phyloP scores from a whole-genome alignment of 2,113 vertebrate species.

The Cephalopholis sonnerati region DNA sequence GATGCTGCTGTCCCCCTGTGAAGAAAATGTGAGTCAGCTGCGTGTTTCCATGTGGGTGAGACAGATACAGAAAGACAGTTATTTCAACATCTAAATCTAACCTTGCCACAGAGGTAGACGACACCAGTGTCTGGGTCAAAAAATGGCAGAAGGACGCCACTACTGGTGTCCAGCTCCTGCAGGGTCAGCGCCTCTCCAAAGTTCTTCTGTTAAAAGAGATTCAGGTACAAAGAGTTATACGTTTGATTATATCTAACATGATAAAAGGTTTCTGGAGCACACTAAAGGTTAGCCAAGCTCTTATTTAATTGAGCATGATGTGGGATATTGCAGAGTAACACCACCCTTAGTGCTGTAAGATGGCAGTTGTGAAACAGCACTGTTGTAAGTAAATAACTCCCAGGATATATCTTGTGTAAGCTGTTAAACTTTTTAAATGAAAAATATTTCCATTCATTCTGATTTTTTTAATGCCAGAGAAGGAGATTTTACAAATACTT shows the following conservation, averaged over 20 bases:
- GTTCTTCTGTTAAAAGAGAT: conserved; percentile 80
- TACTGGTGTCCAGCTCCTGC: conserved; percentile 93
- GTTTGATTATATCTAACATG: too few relatives aligned
- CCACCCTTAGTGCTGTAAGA: conserved; percentile 30
- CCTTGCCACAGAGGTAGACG: conserved; percentile 94
- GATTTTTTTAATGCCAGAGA: too few relatives aligned
- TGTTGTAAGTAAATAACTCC: conserved; percentile 26
- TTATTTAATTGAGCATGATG: conserved; percentile 6
- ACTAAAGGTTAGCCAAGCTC: conserved; percentile 7
- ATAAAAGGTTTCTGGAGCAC: background rate
- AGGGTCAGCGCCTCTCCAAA: conserved; percentile 88
- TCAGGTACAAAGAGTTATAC: background rate
- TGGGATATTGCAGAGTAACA: conserved; percentile 5
- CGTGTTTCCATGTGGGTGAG: background rate
- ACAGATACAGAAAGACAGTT: background rate
- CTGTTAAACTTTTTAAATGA: too few relatives aligned
- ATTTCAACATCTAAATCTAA: conserved; percentile 51
- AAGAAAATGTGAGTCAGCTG: background rate
- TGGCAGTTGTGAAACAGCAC: conserved; percentile 32
- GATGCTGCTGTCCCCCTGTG: conserved; percentile 93
- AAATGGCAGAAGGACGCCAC: conserved; percentile 92
- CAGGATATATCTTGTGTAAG: too few relatives aligned
- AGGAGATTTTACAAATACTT: background rate
- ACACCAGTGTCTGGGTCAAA: conserved; percentile 92
- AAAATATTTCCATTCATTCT: too few relatives aligned